These are phyloP conservation scores for Perizoma flavofasciatum DNA, from an alignment of 2,888 invertebrate species.

Conservation along the genomic window DNA sequence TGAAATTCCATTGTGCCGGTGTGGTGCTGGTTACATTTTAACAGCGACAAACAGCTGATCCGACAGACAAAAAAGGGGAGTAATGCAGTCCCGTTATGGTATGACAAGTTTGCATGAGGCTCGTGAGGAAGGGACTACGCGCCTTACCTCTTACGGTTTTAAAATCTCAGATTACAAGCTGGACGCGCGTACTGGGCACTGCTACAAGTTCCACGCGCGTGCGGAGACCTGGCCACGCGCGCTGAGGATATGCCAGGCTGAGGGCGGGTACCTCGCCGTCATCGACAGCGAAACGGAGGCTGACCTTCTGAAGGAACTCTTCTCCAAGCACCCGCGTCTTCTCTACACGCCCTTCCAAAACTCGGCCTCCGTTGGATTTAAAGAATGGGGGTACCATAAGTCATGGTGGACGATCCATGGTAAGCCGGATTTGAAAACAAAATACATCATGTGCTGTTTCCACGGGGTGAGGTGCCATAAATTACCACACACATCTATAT, in stretches of 20 bases:
- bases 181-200: constrained; percentile 8
- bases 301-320: neutral
- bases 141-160: too few species aligned
- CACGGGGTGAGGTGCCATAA: neutral
- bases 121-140: too few species aligned
- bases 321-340: constrained; percentile 1
- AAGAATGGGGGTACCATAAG: neutral
- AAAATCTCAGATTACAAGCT: constrained; percentile 5
- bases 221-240: constrained; percentile 3
- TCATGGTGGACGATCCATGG: constrained; percentile 14
- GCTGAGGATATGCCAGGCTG: constrained; percentile 9
- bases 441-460: neutral
- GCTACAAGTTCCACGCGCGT: constrained; percentile 15
- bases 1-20: too few species aligned
- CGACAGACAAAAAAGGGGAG: too few species aligned
- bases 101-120: too few species aligned
- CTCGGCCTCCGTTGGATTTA: neutral
- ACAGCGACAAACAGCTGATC: too few species aligned
- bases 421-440: neutral
- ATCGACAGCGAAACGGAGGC: constrained; percentile 10
- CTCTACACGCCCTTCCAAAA: constrained; percentile 1
- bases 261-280: constrained; percentile 13
- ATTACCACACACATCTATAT: too few species aligned
- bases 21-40: too few species aligned
- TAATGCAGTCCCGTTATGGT: too few species aligned